Evolutionary conservation across 2,888 invertebrate species (phyloP).

Genomic region (Scaptomyza cyrtandrae): DNA sequence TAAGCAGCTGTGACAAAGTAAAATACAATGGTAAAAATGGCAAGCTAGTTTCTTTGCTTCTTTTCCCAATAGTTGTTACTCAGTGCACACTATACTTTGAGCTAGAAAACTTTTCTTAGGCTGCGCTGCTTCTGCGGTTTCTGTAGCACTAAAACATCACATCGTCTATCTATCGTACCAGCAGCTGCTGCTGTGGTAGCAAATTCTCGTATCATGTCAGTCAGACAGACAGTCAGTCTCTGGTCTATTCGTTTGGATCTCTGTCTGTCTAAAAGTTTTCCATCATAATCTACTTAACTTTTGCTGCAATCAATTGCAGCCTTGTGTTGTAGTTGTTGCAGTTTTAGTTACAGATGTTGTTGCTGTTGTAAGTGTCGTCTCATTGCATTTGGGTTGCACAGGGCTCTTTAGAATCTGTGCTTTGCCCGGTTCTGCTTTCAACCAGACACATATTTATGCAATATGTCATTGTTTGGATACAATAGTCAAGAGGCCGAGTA

Average conservation of each 20-base stretch:
- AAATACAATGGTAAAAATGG: constrained; percentile 28
- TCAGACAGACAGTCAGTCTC: constrained; percentile 4
- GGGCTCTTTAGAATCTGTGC: constrained; percentile 55
- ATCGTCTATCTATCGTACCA: constrained; percentile 1
- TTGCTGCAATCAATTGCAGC: constrained; percentile 79
- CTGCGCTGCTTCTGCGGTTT: constrained; percentile 35
- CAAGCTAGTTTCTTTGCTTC: constrained; percentile 46
- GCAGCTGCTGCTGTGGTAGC: constrained; percentile 16
- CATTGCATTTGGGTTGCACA: constrained; percentile 69
- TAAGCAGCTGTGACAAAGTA: constrained; percentile 24
- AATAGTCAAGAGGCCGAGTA: constrained; percentile 44
- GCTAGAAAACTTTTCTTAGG: constrained; percentile 46
- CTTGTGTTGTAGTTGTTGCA: constrained; percentile 37
- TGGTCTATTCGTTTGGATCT: constrained; percentile 23
- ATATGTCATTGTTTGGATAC: constrained; percentile 65
- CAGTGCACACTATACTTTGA: constrained; percentile 51
- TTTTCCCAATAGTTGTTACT: constrained; percentile 50
- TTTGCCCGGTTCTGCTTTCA: constrained; percentile 9
- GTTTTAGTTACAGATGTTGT: constrained; percentile 52
- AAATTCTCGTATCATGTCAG: constrained; percentile 56
- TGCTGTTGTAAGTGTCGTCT: constrained; percentile 53
- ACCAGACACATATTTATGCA: constrained; percentile 39
- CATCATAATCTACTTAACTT: constrained; percentile 81
- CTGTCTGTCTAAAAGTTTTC: constrained; percentile 64
- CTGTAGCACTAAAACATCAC: constrained; percentile 10